These are phyloP conservation scores for Acanthosepion esculentum DNA, from an alignment of 2,888 invertebrate species.

Conservation along the genomic window DNA sequence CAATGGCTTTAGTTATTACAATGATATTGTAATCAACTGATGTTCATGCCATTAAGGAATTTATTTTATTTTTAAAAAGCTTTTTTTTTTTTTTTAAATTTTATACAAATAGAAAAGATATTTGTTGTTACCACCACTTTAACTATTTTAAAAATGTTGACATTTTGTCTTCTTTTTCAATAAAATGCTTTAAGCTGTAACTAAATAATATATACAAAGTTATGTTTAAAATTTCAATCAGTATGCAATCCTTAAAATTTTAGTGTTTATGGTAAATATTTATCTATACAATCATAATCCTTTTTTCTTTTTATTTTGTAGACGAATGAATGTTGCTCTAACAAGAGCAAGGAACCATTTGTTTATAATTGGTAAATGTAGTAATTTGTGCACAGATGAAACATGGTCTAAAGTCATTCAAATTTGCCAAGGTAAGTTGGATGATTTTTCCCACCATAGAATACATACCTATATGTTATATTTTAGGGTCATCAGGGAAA, in stretches of 20 bases:
- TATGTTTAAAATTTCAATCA: not conserved
- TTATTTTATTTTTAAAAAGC: too few species aligned
- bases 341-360: conserved; percentile 68
- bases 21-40: too few species aligned
- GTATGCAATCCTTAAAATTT: not conserved
- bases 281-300: not conserved
- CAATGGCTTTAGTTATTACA: not conserved
- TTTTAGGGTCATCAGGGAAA: too few species aligned
- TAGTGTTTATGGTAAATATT: not conserved
- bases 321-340: conserved; percentile 69
- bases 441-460: not conserved
- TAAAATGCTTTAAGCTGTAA: too few species aligned
- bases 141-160: too few species aligned
- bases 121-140: too few species aligned
- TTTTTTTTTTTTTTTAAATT: too few species aligned
- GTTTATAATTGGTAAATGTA: conserved; percentile 65
- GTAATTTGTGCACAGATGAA: conserved; percentile 61
- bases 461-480: too few species aligned
- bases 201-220: not conserved
- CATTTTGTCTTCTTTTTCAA: too few species aligned
- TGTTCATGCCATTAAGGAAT: too few species aligned
- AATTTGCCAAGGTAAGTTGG: conserved; percentile 61
- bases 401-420: conserved; percentile 64
- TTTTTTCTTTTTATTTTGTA: conserved; percentile 51
- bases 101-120: too few species aligned